Evolutionary conservation across 2,888 invertebrate genomes (phyloP).

Genomic region (Lithosia quadra): DNA sequence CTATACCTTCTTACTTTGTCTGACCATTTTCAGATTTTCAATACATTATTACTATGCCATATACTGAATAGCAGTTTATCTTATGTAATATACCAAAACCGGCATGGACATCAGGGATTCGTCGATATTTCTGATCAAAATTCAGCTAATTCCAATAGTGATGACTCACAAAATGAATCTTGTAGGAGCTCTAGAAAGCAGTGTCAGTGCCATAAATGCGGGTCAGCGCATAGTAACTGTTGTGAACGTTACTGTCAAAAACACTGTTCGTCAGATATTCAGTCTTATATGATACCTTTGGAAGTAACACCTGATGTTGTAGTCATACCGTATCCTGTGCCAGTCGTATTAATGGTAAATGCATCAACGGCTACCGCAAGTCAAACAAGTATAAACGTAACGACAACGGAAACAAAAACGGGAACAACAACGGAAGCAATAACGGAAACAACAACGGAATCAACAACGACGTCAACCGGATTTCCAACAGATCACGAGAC

Average conservation of each 20-base stretch:
- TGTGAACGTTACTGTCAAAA: not conserved
- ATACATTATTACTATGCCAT: constrained; percentile 6
- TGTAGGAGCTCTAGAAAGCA: not conserved
- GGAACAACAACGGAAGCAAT: not conserved
- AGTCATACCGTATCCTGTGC: constrained; percentile 13
- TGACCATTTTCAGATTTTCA: constrained; percentile 9
- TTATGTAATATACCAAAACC: not conserved
- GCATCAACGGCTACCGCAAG: not conserved
- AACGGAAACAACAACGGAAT: not conserved
- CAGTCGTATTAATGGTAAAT: not conserved
- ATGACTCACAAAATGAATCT: not conserved
- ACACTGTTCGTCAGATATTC: not conserved
- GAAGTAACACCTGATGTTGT: not conserved
- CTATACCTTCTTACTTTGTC: not conserved
- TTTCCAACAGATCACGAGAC: no score
- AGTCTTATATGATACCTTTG: not conserved
- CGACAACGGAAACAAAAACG: not conserved
- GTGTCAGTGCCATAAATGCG: constrained; percentile 1
- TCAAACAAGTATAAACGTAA: not conserved
- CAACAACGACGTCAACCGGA: no score
- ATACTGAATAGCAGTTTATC: not conserved
- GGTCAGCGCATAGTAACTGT: not conserved
- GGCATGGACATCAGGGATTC: not conserved
- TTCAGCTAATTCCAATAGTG: not conserved
- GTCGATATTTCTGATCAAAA: not conserved